phyloP scores from a whole-genome alignment of 2,888 invertebrate species.

The Willowsia nigromaculata region DNA sequence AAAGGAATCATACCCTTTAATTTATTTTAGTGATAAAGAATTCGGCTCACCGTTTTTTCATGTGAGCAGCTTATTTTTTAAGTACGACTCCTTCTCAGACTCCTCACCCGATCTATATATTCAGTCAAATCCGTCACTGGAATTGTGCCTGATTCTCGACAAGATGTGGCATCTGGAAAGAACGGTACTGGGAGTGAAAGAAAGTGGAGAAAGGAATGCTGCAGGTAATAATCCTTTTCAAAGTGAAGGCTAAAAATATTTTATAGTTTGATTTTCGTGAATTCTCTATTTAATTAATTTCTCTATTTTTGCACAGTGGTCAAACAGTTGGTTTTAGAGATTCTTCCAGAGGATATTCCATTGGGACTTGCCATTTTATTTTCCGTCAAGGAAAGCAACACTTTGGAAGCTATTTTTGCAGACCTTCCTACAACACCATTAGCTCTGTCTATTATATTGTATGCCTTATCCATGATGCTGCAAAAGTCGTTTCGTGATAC shows the following conservation, averaged over 20 bases:
- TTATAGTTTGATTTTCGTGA: not conserved
- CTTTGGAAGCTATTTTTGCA: conserved; percentile 80
- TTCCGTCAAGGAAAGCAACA: conserved; percentile 80
- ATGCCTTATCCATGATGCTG: conserved; percentile 79
- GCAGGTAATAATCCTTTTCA: too few relatives aligned
- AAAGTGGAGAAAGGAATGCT: conserved; percentile 64
- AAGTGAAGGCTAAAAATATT: too few relatives aligned
- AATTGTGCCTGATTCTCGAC: conserved; percentile 71
- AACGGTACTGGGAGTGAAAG: conserved; percentile 78
- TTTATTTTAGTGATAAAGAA: conserved; percentile 70
- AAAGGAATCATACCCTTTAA: conserved; percentile 69
- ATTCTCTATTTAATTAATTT: not conserved
- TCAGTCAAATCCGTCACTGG: conserved; percentile 70
- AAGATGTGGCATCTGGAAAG: conserved; percentile 76
- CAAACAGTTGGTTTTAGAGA: conserved; percentile 81
- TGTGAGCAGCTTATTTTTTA: conserved; percentile 66
- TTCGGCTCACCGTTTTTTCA: conserved; percentile 63
- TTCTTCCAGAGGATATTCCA: conserved; percentile 82
- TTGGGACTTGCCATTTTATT: conserved; percentile 83
- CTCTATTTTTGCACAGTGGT: conserved; percentile 80
- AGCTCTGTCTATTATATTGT: conserved; percentile 80
- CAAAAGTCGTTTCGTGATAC: conserved; percentile 9
- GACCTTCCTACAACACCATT: conserved; percentile 80
- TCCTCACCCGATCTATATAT: conserved; percentile 38
- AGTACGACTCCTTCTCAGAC: conserved; percentile 72